Evolutionary conservation across 2,888 invertebrate genomes (phyloP), one percentile per base, ranked within the genome.

Genomic region (Cephus sareptanus): DNA sequence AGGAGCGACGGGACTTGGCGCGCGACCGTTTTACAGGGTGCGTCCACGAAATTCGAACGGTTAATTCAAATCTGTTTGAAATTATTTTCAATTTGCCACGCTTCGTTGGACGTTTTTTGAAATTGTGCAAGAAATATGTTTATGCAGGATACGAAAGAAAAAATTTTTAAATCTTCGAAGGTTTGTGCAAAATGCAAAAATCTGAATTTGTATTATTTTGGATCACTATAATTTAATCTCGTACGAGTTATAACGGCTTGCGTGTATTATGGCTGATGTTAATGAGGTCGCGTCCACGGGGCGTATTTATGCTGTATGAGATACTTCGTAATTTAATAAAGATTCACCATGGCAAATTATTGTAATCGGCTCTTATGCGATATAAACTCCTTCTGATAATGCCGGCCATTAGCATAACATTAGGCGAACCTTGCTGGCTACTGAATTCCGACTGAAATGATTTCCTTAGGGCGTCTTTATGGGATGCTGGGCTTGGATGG

Each of bases 311-410:
- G 56, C 56, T 56, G 9, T 56, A 56, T 23, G 56, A 9, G 56
- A 23, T 56, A 56, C 56, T 73, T 73, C 75, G 31, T 76, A 75
- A 74, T 73, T 56, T 71, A 69, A 76, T 81, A 80, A 82, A 80
- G 69, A 75, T 68, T 73, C 31, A 69, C 75, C 70, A n/a, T 73
- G 78, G 80, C 56, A 81, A 80, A 79, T 79, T 77, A 68, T 77
- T 69, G 73, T 34, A 79, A 80, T 79, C 76, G 80, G 79, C 37
- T 15, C 76, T 79, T 79, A 79, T 75, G 35, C 34, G 40, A 78
- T 79, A 84, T 84, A 81, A 84, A 80, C 74, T 75, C 76, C 76
- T 74, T 77, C 82, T 82, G 78, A 81, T 81, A 82, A 76, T 78
- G 75, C 76, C 76, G 37, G 75, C 34, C 77, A 81, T 82, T 83